Conservation (phyloP, 2,888 invertebrate species). For the Melanargia galathea region DNA sequence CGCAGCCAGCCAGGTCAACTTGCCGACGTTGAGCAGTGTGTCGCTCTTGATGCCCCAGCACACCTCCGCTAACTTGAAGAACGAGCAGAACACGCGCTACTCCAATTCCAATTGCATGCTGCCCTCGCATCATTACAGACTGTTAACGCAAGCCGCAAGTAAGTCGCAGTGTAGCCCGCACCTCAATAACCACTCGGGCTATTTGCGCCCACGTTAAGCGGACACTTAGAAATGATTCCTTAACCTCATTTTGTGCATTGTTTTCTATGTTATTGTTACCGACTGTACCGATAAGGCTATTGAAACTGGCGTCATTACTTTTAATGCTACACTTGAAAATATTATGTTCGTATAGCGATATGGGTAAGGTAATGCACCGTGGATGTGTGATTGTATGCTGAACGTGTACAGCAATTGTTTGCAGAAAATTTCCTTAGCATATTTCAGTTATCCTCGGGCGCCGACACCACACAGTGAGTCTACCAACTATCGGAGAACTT, state of each 20-base stretch:
- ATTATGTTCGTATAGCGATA: constrained; percentile 37
- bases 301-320: constrained; percentile 25
- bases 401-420: constrained; percentile 31
- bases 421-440: constrained; percentile 62
- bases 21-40: constrained; percentile 40
- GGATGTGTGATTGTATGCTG: constrained; percentile 29
- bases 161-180: constrained; percentile 51
- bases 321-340: constrained; percentile 35
- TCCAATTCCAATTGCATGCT: constrained; percentile 63
- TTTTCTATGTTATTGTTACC: constrained; percentile 46
- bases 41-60: constrained; percentile 44
- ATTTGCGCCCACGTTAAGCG: background rate
- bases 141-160: constrained; percentile 69
- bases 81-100: constrained; percentile 64
- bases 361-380: constrained; percentile 33
- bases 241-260: constrained; percentile 29
- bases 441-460: constrained; percentile 75
- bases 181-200: background rate
- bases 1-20: constrained; percentile 33
- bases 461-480: constrained; percentile 79
- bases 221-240: constrained; percentile 11
- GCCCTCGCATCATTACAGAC: constrained; percentile 67
- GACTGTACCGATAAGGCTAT: constrained; percentile 43
- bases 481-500: constrained; percentile 19
- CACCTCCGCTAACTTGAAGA: constrained; percentile 56